Evolutionary conservation across 2,797 vertebrate species (phyloP).

Genomic region (Ctenopoma multispine): DNA sequence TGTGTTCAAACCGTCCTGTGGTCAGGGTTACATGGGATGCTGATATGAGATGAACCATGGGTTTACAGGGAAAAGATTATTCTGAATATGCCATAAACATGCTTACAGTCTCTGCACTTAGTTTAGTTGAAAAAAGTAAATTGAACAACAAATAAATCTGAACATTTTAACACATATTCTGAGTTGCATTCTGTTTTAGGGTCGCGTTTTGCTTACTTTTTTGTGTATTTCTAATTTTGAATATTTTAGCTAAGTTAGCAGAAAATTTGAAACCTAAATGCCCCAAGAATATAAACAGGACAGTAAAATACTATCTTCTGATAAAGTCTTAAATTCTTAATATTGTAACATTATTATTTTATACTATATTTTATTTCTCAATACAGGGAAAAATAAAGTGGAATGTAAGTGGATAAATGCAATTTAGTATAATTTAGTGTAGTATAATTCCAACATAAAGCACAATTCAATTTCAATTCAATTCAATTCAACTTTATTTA

Average conservation of each 20-base stretch:
- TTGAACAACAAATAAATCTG: not conserved
- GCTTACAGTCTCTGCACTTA: not conserved
- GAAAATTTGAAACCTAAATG: not conserved
- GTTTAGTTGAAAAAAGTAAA: not conserved
- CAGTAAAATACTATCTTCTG: not conserved
- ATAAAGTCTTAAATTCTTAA: not conserved
- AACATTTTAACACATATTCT: not conserved
- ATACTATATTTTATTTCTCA: not conserved
- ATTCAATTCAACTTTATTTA: no score
- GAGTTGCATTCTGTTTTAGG: not conserved
- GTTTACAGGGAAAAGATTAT: not conserved
- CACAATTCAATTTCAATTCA: no score
- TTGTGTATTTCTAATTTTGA: not conserved
- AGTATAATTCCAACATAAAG: not conserved
- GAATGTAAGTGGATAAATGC: not conserved
- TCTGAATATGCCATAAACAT: not conserved
- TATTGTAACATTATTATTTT: not conserved
- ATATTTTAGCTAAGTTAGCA: not conserved
- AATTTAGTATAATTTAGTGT: not conserved
- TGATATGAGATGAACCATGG: not conserved
- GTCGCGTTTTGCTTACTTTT: not conserved
- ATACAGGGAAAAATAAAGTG: not conserved
- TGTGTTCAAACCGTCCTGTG: slow-evolving; percentile 1
- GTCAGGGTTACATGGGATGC: not conserved
- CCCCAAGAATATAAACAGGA: not conserved